phyloP scores from a whole-genome alignment of 2,888 invertebrate species.

The Pycnomerus fuliginosus region DNA sequence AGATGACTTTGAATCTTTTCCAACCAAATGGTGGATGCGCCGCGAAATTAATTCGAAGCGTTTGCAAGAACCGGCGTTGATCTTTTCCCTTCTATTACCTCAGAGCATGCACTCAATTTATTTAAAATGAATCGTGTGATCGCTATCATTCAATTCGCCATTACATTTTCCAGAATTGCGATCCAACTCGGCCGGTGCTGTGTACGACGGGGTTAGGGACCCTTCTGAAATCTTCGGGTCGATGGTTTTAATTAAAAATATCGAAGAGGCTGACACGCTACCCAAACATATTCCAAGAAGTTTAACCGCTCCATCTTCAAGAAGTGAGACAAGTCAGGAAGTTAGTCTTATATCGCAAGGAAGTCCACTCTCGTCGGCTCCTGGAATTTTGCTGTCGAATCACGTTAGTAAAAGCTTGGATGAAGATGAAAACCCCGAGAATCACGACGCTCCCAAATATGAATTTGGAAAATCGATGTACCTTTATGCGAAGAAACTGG shows the following conservation, averaged over 20 bases:
- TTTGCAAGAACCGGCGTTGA: too few species aligned
- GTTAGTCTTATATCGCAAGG: constrained; percentile 25
- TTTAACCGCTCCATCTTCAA: constrained; percentile 20
- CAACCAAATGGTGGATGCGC: too few species aligned
- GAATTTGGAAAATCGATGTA: constrained; percentile 43
- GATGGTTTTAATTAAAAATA: constrained; percentile 59
- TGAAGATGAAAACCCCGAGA: constrained; percentile 1
- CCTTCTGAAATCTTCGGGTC: constrained; percentile 60
- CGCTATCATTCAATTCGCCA: too few species aligned
- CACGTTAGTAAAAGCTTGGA: constrained; percentile 11
- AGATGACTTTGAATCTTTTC: too few species aligned
- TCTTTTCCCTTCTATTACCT: too few species aligned
- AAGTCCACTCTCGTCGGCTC: constrained; percentile 13
- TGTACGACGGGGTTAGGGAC: constrained; percentile 51
- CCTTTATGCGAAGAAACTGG: constrained; percentile 39
- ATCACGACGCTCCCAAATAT: constrained; percentile 24
- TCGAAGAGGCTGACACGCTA: constrained; percentile 15
- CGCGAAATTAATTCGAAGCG: too few species aligned
- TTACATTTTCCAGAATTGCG: constrained; percentile 62
- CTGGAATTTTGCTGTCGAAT: constrained; percentile 13
- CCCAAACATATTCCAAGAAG: constrained; percentile 22
- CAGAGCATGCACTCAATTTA: too few species aligned
- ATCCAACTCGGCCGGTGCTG: constrained; percentile 68
- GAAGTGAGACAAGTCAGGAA: constrained; percentile 15
- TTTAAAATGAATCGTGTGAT: too few species aligned